These are phyloP conservation scores for Phalacrocorax aristotelis DNA, from an alignment of 2,113 vertebrate species.

Conservation along the genomic window DNA sequence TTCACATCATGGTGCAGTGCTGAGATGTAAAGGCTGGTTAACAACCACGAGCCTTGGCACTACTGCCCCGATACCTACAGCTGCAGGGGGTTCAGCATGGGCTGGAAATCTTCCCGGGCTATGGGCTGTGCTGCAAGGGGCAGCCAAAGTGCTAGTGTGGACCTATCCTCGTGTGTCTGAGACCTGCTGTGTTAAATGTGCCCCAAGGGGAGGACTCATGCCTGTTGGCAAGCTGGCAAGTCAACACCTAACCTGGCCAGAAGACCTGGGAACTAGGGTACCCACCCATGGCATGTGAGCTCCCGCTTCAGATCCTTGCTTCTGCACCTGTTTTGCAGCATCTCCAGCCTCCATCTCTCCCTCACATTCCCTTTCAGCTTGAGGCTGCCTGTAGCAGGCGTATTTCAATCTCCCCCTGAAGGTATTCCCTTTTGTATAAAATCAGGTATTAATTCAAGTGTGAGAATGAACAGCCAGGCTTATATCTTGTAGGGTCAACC, in stretches of 20 bases:
- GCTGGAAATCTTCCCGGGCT: background rate
- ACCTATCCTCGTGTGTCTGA: background rate
- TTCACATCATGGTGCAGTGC: background rate
- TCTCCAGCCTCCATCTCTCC: background rate
- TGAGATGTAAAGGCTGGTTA: background rate
- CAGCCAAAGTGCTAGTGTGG: background rate
- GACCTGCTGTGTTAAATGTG: background rate
- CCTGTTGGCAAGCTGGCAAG: background rate
- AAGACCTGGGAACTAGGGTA: background rate
- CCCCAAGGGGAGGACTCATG: background rate
- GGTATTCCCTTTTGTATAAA: background rate
- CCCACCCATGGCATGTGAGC: fast-evolving
- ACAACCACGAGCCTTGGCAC: background rate
- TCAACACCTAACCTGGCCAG: background rate
- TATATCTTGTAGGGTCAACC: background rate
- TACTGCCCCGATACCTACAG: too few species aligned
- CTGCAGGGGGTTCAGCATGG: background rate
- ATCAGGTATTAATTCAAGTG: background rate
- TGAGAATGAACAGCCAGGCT: background rate
- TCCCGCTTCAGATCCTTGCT: background rate
- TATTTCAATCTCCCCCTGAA: background rate
- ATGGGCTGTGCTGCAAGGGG: background rate
- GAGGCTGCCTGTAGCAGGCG: background rate
- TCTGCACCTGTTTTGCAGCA: background rate
- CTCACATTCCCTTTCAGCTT: background rate